phyloP scores from a whole-genome alignment of 2,113 vertebrate genomes.

The Tachycineta bicolor region DNA sequence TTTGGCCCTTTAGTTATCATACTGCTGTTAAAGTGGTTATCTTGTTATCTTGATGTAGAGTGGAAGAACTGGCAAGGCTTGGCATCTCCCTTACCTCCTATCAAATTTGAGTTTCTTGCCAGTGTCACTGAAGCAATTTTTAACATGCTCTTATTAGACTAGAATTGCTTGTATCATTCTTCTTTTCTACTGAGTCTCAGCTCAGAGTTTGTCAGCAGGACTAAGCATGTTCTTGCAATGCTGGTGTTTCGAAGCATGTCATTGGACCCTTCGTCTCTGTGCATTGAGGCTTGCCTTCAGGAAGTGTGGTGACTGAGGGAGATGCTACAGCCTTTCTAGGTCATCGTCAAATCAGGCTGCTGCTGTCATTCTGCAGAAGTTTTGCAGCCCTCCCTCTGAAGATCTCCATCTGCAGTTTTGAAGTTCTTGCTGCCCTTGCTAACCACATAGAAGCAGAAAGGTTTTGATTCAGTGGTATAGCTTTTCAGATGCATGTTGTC shows the following conservation, averaged over 20 bases:
- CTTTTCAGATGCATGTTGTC: not conserved
- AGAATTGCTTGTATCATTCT: not conserved
- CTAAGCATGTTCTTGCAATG: not conserved
- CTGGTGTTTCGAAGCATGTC: rapidly evolving
- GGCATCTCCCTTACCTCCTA: not conserved
- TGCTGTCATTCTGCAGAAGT: not conserved
- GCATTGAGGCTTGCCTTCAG: not conserved
- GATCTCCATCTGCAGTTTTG: not conserved
- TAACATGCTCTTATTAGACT: not conserved
- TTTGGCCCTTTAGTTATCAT: not conserved
- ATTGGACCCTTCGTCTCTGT: not conserved
- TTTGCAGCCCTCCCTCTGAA: not conserved
- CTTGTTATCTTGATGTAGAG: not conserved
- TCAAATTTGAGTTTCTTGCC: not conserved
- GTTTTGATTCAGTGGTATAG: not conserved
- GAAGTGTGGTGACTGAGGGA: not conserved
- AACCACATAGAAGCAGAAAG: not conserved
- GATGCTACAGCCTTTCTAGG: not conserved
- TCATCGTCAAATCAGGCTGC: not conserved
- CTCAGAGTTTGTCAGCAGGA: not conserved
- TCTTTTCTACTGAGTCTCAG: not conserved
- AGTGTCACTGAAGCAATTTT: not conserved
- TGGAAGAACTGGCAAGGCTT: not conserved
- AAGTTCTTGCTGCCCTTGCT: conserved; percentile 8
- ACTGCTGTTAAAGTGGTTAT: not conserved